Evolutionary conservation across 2,113 vertebrate genomes (phyloP), one percentile per base, ranked within the genome.

Genomic region (Bujurquina vittata): DNA sequence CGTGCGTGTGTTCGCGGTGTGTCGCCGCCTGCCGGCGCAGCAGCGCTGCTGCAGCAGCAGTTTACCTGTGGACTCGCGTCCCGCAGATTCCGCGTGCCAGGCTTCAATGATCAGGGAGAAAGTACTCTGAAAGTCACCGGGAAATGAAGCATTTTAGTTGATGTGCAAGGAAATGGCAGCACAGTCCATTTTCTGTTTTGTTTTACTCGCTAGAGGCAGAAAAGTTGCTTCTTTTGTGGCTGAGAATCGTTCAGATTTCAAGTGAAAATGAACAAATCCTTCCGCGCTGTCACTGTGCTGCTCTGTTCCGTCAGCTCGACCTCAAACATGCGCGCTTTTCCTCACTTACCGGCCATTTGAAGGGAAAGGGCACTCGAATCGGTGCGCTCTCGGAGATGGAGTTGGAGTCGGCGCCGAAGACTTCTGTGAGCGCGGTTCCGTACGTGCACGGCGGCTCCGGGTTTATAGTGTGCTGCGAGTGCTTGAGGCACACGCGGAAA

Each of bases 61-160:
- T n/a, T 86, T 94, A 98, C 97, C 97, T 95, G 95, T 95, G 22
- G 94, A 94, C 52, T 85, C 94, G 0, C 94, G 92, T 2, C 94
- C 94, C 1, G 90, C 85, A 4, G 95, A 90, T 14, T 97, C 95
- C 0, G 97, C 94, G 49, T 88, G 95, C 97, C 97, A 98, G 7
- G 96, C 96, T 73, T 98, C 97, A 0, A 98, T 93, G 61, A 97
- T 96, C 69, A 98, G 94, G 15, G 96, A 97, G 85, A 98, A 97
- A 1, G 91, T 94, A 4, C 95, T 97, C 97, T 98, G 85, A 20
- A 74, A 79, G 9, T 40, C 2, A 40, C 6, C 33, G 61, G 35
- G 1, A 62, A 62, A 29, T 5, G 23, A 52, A 49, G 49, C 5
- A 29, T 52, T 46, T 0, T 0, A 52, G 63, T 6, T 10, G 14